Conservation (phyloP, 2,888 invertebrate genomes). For the Epinotia demarniana region DNA sequence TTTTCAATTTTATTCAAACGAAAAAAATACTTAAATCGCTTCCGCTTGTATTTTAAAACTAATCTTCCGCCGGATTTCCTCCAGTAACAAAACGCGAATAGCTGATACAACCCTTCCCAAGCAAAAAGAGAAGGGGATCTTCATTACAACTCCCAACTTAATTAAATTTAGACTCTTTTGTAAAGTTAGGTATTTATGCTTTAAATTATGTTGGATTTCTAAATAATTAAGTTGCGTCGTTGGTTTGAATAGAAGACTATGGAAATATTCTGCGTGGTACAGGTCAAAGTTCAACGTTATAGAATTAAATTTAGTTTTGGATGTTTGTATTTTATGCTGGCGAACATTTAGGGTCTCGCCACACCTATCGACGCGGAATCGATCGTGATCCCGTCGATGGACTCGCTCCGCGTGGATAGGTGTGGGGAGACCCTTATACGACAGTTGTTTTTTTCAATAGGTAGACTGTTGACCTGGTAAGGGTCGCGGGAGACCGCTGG, state of each 20-base stretch:
- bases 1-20: too few species aligned
- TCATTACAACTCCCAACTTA: constrained; percentile 14
- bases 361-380: too few species aligned
- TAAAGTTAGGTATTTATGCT: constrained; percentile 1
- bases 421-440: too few species aligned
- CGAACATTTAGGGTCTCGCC: too few species aligned
- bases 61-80: constrained; percentile 34
- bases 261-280: background rate
- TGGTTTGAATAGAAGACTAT: background rate
- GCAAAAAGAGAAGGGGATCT: constrained; percentile 19
- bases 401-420: too few species aligned
- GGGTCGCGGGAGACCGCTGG: too few species aligned
- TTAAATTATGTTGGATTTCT: constrained; percentile 14
- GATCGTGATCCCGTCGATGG: too few species aligned
- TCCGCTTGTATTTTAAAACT: constrained; percentile 6
- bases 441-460: too few species aligned
- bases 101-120: constrained; percentile 26
- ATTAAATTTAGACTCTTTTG: constrained; percentile 15
- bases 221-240: constrained; percentile 3
- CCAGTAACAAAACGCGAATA: constrained; percentile 35
- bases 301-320: too few species aligned
- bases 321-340: too few species aligned
- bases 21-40: background rate
- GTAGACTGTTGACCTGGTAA: too few species aligned
- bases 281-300: background rate